Evolutionary conservation across 2,888 invertebrate species (phyloP).

Genomic region (Mythimna ferrago): DNA sequence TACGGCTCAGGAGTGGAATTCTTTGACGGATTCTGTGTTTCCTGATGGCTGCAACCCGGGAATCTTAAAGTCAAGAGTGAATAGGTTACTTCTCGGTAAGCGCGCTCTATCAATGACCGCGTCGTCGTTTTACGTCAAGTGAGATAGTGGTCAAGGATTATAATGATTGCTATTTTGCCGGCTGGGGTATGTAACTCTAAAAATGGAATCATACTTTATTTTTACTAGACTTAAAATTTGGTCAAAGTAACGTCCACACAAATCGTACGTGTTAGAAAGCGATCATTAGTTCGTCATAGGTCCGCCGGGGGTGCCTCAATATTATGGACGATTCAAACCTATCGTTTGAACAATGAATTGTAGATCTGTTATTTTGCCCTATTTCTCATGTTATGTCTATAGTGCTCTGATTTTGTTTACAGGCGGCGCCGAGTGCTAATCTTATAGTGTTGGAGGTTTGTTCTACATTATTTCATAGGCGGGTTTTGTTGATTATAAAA

Average conservation of each 20-base stretch:
- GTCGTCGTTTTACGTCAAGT: no score
- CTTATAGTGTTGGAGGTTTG: conserved; percentile 3
- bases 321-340: conserved; percentile 76
- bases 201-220: no score
- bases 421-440: conserved; percentile 18
- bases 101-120: no score
- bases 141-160: no score
- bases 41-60: no score
- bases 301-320: conserved; percentile 73
- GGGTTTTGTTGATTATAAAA: neutral
- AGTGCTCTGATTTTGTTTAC: conserved; percentile 44
- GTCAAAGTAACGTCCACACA: conserved; percentile 30
- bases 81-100: no score
- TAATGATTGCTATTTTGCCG: no score
- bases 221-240: neutral
- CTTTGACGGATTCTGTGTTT: no score
- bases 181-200: no score
- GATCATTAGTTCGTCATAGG: conserved; percentile 73
- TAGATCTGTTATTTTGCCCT: conserved; percentile 67
- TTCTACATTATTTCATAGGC: neutral
- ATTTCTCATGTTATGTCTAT: conserved; percentile 65
- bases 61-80: no score
- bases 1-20: no score
- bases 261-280: conserved; percentile 54
- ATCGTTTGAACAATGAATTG: conserved; percentile 81